phyloP scores from a whole-genome alignment of 1,140 invertebrate species.

The Eueides isabella region DNA sequence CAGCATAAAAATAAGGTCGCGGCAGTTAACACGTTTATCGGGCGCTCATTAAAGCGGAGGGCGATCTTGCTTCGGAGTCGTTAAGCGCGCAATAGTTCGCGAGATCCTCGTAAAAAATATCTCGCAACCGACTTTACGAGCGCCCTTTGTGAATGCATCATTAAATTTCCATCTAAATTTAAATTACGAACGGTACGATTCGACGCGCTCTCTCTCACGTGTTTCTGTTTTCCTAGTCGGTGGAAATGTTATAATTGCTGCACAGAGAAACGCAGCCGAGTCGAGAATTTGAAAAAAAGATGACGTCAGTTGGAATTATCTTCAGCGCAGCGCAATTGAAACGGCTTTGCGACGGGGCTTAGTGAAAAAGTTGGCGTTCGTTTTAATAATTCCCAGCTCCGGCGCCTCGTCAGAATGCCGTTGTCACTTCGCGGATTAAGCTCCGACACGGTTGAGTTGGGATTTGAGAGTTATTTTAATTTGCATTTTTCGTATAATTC shows the following conservation, averaged over 20 bases:
- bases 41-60: constrained; percentile 80
- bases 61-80: constrained; percentile 81
- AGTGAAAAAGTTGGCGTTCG: constrained; percentile 82
- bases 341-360: constrained; percentile 81
- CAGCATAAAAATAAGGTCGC: constrained; percentile 80
- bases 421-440: constrained; percentile 82
- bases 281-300: constrained; percentile 81
- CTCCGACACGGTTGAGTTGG: constrained; percentile 79
- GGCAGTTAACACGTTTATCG: constrained; percentile 81
- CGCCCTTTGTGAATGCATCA: constrained; percentile 81
- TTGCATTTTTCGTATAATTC: constrained; percentile 76
- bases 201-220: constrained; percentile 77
- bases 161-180: constrained; percentile 83
- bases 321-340: constrained; percentile 82
- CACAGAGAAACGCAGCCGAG: constrained; percentile 78
- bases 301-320: constrained; percentile 82
- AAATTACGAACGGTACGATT: constrained; percentile 78
- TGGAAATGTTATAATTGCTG: constrained; percentile 82
- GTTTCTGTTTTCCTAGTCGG: constrained; percentile 80
- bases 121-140: constrained; percentile 81
- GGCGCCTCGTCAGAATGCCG: constrained; percentile 82
- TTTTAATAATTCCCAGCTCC: constrained; percentile 82
- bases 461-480: constrained; percentile 82
- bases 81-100: constrained; percentile 82
- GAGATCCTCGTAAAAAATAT: constrained; percentile 83